These are phyloP conservation scores for Saccostrea cuccullata DNA, from an alignment of 1,140 invertebrate species.

Conservation along the genomic window DNA sequence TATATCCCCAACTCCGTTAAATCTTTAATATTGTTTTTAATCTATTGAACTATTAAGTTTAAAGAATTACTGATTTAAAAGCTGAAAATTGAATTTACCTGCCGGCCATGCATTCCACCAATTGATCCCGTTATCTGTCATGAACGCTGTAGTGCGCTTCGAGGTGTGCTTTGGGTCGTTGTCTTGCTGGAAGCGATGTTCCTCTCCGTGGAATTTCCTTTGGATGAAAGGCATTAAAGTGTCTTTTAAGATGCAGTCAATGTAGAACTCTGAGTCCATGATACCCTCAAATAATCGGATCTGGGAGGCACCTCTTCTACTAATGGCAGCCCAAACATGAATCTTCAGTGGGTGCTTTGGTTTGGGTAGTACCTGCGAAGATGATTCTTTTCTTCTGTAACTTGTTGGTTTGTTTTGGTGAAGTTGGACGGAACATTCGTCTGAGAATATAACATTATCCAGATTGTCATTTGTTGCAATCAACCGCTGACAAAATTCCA, in stretches of 20 bases:
- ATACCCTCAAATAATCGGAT: slow-evolving; percentile 39
- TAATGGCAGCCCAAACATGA: slow-evolving; percentile 18
- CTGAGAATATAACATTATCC: slow-evolving; percentile 40
- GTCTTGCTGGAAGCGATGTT: slow-evolving; percentile 46
- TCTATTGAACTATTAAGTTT: too few species aligned
- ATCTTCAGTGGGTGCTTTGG: slow-evolving; percentile 48
- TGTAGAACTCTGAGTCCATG: slow-evolving; percentile 20
- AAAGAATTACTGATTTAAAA: too few species aligned
- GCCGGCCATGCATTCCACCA: slow-evolving; percentile 44
- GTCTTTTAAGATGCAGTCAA: slow-evolving; percentile 28
- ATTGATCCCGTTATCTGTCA: slow-evolving; percentile 37
- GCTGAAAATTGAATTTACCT: too few species aligned
- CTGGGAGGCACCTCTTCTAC: too few species aligned
- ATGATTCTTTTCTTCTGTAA: background rate
- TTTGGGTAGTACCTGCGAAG: slow-evolving; percentile 9
- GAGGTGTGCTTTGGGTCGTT: slow-evolving; percentile 51
- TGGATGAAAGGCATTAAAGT: slow-evolving; percentile 40
- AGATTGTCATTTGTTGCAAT: slow-evolving; percentile 3
- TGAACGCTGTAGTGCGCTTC: slow-evolving; percentile 34
- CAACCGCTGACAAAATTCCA: background rate
- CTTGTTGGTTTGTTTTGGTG: background rate
- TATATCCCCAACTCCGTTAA: too few species aligned
- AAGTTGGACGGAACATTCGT: slow-evolving; percentile 44
- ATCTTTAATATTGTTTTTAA: too few species aligned
- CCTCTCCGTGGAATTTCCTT: background rate